phyloP scores from a whole-genome alignment of 2,888 invertebrate genomes.

The Cartodere bifasciata region DNA sequence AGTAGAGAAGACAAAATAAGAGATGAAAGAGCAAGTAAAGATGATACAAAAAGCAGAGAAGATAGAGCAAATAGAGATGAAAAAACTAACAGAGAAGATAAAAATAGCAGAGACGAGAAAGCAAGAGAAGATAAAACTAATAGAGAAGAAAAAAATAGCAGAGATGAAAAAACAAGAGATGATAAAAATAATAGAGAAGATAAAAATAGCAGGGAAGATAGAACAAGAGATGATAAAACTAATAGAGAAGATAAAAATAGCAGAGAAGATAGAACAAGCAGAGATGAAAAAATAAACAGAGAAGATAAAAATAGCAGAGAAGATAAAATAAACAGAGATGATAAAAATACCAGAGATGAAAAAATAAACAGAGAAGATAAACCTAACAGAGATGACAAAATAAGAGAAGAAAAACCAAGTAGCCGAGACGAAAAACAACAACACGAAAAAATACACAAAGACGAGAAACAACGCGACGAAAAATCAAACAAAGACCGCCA shows the following conservation, averaged over 20 bases:
- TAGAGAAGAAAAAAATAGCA: slow-evolving; percentile 23
- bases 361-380: slow-evolving; percentile 1
- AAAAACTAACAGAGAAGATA: neutral
- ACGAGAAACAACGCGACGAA: too few species aligned
- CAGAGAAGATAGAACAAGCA: neutral
- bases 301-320: neutral
- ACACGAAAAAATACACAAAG: too few species aligned
- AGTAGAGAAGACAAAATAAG: neutral
- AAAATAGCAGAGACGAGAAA: neutral
- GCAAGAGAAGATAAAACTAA: slow-evolving; percentile 25
- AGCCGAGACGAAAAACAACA: slow-evolving; percentile 24
- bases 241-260: neutral
- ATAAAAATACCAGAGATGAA: neutral
- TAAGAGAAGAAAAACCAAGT: slow-evolving; percentile 2
- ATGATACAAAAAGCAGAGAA: neutral
- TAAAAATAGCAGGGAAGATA: slow-evolving; percentile 18
- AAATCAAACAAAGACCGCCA: too few species aligned
- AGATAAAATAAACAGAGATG: neutral
- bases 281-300: neutral
- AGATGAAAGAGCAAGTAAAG: neutral
- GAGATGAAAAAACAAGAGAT: slow-evolving; percentile 29
- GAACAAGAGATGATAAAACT: neutral
- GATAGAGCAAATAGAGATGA: neutral
- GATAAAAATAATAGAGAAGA: slow-evolving; percentile 20
- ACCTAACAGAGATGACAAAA: too few species aligned